These are phyloP conservation scores for Tipula unca DNA, from an alignment of 2,888 invertebrate genomes.

Conservation along the genomic window DNA sequence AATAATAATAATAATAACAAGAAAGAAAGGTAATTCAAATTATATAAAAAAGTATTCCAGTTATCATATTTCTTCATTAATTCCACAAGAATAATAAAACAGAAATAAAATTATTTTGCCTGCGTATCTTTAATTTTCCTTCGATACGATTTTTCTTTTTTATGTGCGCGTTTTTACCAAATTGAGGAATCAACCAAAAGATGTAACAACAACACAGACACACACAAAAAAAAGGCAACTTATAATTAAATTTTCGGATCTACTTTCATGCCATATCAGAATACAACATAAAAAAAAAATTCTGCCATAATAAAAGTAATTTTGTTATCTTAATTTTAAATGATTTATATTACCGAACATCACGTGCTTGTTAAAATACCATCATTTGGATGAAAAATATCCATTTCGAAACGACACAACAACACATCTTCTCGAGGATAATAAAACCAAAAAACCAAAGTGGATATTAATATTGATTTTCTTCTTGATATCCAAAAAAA, in stretches of 20 bases:
- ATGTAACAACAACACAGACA: background rate
- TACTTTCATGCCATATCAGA: slow-evolving; percentile 8
- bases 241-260: slow-evolving; percentile 14
- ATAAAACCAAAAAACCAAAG: background rate
- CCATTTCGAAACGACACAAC: slow-evolving; percentile 8
- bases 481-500: background rate
- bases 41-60: background rate
- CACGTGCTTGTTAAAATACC: slow-evolving; percentile 14
- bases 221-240: background rate
- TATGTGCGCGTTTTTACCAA: background rate
- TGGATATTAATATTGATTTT: slow-evolving; percentile 14
- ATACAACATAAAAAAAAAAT: background rate
- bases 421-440: background rate
- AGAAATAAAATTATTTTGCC: background rate
- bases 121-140: background rate
- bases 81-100: background rate
- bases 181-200: background rate
- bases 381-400: slow-evolving; percentile 8
- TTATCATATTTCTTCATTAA: background rate
- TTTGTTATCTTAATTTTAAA: slow-evolving; percentile 14
- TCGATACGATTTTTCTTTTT: background rate
- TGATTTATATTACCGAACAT: slow-evolving; percentile 8
- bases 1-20: background rate
- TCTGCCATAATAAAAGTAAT: slow-evolving; percentile 2
- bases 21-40: background rate